phyloP scores from a whole-genome alignment of 2,113 vertebrate genomes.

The Entosphenus tridentatus region DNA sequence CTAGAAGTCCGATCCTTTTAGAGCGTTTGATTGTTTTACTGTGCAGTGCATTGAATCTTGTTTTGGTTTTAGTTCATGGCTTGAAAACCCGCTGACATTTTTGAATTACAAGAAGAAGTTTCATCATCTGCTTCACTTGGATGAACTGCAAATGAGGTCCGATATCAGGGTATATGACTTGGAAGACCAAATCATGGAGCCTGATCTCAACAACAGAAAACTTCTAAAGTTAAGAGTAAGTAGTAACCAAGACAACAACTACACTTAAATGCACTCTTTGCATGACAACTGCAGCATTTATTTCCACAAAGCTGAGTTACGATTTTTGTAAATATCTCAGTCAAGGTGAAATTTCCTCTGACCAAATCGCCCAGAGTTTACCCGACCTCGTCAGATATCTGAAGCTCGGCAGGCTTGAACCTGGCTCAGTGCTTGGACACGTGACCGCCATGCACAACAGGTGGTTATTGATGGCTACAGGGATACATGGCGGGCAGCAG shows the following conservation, averaged over 20 bases:
- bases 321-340: neutral
- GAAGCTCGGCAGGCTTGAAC: no score
- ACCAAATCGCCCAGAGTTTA: no score
- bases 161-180: slow-evolving; percentile 63
- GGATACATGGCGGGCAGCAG: no score
- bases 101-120: slow-evolving; percentile 37
- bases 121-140: slow-evolving; percentile 43
- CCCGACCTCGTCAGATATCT: no score
- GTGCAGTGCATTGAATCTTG: no score
- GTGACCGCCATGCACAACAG: no score
- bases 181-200: slow-evolving; percentile 24
- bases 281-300: neutral
- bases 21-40: no score
- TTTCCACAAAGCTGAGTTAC: neutral
- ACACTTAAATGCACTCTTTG: neutral
- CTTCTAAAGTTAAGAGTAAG: slow-evolving; percentile 32
- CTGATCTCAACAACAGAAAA: slow-evolving; percentile 13
- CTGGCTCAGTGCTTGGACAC: no score
- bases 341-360: no score
- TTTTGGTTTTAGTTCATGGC: slow-evolving; percentile 14
- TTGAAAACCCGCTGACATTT: slow-evolving; percentile 25
- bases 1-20: no score
- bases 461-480: no score
- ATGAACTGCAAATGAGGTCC: slow-evolving; percentile 58
- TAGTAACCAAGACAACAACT: neutral